Conservation (phyloP, 2,113 vertebrate species). For the Atherinomorus stipes region DNA sequence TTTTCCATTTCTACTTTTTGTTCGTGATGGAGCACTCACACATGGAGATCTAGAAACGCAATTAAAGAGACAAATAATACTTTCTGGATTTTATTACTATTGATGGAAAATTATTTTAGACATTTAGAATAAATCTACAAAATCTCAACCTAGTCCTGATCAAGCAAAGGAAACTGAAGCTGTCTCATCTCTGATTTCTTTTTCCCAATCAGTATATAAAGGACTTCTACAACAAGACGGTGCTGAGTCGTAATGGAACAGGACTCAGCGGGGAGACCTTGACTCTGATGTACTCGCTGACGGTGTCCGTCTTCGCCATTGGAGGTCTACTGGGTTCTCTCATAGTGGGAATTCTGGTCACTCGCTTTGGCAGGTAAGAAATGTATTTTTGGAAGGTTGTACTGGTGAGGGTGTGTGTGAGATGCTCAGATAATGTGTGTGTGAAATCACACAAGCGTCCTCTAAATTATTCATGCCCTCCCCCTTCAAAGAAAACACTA, state of each 20-base stretch:
- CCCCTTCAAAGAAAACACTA: too few relatives aligned
- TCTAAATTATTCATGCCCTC: too few relatives aligned
- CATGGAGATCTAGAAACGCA: too few relatives aligned
- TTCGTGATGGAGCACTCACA: too few relatives aligned
- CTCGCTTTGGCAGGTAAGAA: slow-evolving; percentile 88
- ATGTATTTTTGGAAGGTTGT: neutral
- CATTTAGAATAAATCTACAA: too few relatives aligned
- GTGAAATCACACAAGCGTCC: too few relatives aligned
- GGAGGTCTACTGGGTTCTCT: slow-evolving; percentile 89
- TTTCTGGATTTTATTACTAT: too few relatives aligned
- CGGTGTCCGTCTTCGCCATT: slow-evolving; percentile 90
- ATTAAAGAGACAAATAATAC: too few relatives aligned
- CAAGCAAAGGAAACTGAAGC: too few relatives aligned
- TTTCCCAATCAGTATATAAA: slow-evolving; percentile 86
- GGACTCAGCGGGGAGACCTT: slow-evolving; percentile 78
- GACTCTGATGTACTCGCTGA: slow-evolving; percentile 90
- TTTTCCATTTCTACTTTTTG: too few relatives aligned
- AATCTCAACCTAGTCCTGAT: too few relatives aligned
- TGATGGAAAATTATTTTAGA: too few relatives aligned
- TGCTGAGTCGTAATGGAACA: slow-evolving; percentile 81
- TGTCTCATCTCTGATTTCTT: neutral
- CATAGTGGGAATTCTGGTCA: slow-evolving; percentile 87
- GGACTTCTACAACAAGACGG: slow-evolving; percentile 89
- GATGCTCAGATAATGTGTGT: neutral
- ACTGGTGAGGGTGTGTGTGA: neutral